Conservation (phyloP, 2,113 vertebrate genomes). For the Hippolais icterina region DNA sequence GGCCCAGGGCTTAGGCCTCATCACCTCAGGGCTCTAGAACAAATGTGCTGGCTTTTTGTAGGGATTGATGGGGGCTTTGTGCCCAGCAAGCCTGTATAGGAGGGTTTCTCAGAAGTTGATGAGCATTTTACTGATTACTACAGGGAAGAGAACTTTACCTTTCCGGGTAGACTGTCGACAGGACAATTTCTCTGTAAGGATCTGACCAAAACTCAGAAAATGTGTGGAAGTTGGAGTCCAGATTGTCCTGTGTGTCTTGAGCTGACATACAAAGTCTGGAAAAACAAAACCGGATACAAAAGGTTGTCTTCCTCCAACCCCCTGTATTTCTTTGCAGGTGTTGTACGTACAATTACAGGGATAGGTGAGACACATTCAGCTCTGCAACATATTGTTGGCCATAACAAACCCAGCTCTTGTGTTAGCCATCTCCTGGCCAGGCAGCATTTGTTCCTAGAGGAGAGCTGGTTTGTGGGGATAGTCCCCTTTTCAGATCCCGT, state of each 20-base stretch:
- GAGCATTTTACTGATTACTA: neutral
- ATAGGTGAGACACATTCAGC: neutral
- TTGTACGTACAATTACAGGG: fast-evolving
- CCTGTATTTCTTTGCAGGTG: neutral
- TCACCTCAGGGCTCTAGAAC: neutral
- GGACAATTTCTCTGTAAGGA: neutral
- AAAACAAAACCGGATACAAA: neutral
- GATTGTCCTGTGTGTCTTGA: neutral
- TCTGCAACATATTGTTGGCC: neutral
- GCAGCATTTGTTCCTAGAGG: neutral
- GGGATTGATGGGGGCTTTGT: neutral
- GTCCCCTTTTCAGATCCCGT: neutral
- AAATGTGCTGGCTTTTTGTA: fast-evolving
- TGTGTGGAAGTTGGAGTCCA: fast-evolving
- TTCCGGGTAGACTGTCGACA: neutral
- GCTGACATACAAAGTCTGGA: neutral
- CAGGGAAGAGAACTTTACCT: neutral
- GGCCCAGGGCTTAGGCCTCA: fast-evolving
- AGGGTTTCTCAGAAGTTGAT: fast-evolving
- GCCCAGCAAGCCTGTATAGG: fast-evolving
- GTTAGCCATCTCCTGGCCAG: neutral
- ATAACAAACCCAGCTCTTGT: neutral
- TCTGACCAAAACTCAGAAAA: neutral
- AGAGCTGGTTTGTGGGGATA: neutral
- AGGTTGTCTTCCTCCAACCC: neutral